phyloP scores from a whole-genome alignment of 1,140 invertebrate genomes.

The Lysiphlebus fabarum region DNA sequence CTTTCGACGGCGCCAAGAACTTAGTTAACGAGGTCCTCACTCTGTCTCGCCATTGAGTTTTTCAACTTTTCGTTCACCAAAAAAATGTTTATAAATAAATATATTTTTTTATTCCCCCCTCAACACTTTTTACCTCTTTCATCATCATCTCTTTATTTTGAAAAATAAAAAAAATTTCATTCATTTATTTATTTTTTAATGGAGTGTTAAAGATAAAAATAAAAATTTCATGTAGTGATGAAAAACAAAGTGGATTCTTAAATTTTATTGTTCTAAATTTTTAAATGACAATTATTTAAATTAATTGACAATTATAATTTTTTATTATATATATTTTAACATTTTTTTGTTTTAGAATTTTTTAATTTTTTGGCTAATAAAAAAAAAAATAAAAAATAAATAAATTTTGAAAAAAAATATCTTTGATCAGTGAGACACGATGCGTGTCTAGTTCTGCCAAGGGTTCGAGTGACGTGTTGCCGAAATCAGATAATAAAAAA shows the following conservation, averaged over 20 bases:
- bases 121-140: no score
- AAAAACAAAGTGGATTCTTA: not conserved
- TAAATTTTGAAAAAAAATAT: no score
- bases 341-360: not conserved
- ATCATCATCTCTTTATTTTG: no score
- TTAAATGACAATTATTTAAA: not conserved
- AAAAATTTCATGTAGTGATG: not conserved
- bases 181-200: no score
- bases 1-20: slow-evolving; percentile 36
- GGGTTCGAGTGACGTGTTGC: not conserved
- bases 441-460: no score
- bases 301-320: not conserved
- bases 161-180: no score
- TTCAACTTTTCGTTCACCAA: slow-evolving; percentile 12
- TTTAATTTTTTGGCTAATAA: not conserved
- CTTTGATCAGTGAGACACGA: no score
- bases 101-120: no score
- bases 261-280: not conserved
- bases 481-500: slow-evolving; percentile 6
- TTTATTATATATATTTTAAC: slow-evolving; percentile 4
- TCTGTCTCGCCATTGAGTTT: slow-evolving; percentile 38
- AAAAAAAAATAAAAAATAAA: no score
- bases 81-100: no score
- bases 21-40: slow-evolving; percentile 39
- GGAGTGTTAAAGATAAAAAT: not conserved